These are phyloP conservation scores for Copidosoma aretas DNA, from an alignment of 2,888 invertebrate genomes.

Conservation along the genomic window DNA sequence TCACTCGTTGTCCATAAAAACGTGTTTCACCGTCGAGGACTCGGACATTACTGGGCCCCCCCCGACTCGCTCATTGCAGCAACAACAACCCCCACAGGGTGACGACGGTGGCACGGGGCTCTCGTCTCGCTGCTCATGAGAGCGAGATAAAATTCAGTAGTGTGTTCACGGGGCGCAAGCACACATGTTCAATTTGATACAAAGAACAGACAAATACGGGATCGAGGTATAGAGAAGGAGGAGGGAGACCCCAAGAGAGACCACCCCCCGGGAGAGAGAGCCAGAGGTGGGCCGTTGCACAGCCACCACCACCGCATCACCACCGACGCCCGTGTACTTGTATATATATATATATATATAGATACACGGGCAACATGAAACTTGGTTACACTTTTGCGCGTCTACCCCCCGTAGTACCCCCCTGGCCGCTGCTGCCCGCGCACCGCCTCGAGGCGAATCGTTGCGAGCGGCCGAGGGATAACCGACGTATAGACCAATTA, in stretches of 20 bases:
- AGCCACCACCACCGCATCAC: not conserved
- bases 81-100: slow-evolving; percentile 22
- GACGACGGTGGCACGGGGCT: too few relatives aligned
- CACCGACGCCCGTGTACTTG: not conserved
- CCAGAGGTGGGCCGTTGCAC: not conserved
- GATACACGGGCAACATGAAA: slow-evolving; percentile 15
- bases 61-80: slow-evolving; percentile 29
- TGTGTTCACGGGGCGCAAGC: slow-evolving; percentile 12
- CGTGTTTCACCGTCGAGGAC: slow-evolving; percentile 28
- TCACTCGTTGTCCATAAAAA: slow-evolving; percentile 6
- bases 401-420: too few relatives aligned
- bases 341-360: too few relatives aligned
- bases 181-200: slow-evolving; percentile 39
- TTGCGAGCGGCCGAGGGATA: not conserved
- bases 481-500: not conserved
- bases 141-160: slow-evolving; percentile 27
- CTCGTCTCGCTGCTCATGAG: slow-evolving; percentile 11
- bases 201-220: slow-evolving; percentile 35
- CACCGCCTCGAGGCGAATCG: not conserved
- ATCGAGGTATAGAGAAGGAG: too few relatives aligned
- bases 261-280: slow-evolving; percentile 12
- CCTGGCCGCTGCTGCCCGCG: not conserved
- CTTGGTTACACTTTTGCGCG: slow-evolving; percentile 19
- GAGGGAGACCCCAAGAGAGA: too few relatives aligned
- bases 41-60: slow-evolving; percentile 40